phyloP scores from a whole-genome alignment of 2,888 invertebrate genomes.

The Pomacea canaliculata region DNA sequence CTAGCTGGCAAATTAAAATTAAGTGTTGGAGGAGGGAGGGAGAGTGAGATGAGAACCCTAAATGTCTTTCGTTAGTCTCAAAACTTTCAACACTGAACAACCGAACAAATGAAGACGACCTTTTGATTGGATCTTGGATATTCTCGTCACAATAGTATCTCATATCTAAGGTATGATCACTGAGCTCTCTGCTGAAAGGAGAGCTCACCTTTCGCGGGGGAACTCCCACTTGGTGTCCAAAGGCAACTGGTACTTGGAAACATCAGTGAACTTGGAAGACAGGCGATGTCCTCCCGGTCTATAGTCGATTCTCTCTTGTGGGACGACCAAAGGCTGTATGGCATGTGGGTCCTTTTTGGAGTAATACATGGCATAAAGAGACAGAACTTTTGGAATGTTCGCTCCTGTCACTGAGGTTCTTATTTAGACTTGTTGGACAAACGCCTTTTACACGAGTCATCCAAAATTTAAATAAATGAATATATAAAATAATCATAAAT shows the following conservation, averaged over 20 bases:
- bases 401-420: background rate
- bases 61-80: no score
- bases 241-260: conserved; percentile 94
- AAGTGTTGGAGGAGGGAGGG: background rate
- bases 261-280: conserved; percentile 68
- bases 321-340: conserved; percentile 83
- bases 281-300: conserved; percentile 64
- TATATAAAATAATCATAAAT: no score
- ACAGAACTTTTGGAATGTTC: conserved; percentile 3
- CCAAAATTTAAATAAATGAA: background rate
- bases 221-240: conserved; percentile 96
- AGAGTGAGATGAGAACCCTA: background rate
- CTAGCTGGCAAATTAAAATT: background rate
- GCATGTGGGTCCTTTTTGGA: conserved; percentile 50
- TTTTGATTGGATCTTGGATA: no score
- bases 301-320: conserved; percentile 69
- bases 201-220: conserved; percentile 77
- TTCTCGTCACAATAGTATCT: no score
- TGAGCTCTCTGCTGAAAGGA: no score
- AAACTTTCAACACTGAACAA: no score
- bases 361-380: conserved; percentile 52
- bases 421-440: background rate
- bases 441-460: background rate
- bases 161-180: no score
- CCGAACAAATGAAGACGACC: no score